Evolutionary conservation across 1,140 invertebrate genomes (phyloP).

Genomic region (Lamellibrachia luymesi): DNA sequence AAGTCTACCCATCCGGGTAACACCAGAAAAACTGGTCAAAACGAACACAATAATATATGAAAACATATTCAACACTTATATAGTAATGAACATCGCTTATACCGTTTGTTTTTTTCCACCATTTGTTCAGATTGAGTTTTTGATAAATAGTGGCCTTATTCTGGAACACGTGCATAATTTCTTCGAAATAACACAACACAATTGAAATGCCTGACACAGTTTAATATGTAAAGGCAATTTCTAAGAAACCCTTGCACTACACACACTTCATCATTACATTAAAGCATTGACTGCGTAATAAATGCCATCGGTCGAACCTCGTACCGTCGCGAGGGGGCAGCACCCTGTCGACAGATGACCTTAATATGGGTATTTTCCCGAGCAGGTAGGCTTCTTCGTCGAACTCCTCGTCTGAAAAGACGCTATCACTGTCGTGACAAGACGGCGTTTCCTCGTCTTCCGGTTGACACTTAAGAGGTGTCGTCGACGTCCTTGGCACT

Average conservation of each 20-base stretch:
- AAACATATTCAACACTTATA: not conserved
- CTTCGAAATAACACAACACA: not conserved
- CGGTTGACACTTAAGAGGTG: not conserved
- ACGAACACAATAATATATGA: not conserved
- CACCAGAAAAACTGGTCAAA: not conserved
- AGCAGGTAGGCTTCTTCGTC: constrained; percentile 21
- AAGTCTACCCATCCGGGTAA: not conserved
- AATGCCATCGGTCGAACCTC: not conserved
- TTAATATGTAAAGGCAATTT: not conserved
- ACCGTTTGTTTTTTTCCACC: not conserved
- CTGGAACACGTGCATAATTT: not conserved
- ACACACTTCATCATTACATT: not conserved
- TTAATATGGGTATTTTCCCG: constrained; percentile 20
- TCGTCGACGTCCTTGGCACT: not conserved
- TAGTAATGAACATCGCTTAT: not conserved
- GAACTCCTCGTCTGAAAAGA: constrained; percentile 13
- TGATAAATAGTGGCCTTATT: not conserved
- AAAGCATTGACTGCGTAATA: not conserved
- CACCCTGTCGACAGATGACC: constrained; percentile 17
- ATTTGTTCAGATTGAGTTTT: not conserved
- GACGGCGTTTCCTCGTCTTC: not conserved
- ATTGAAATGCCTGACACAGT: not conserved
- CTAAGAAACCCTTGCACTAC: not conserved
- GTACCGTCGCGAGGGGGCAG: constrained; percentile 16
- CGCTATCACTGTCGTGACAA: constrained; percentile 1